Evolutionary conservation across 2,888 invertebrate species (phyloP), one percentile per base, ranked within the genome.

Genomic region (Amblyteles armatorius): DNA sequence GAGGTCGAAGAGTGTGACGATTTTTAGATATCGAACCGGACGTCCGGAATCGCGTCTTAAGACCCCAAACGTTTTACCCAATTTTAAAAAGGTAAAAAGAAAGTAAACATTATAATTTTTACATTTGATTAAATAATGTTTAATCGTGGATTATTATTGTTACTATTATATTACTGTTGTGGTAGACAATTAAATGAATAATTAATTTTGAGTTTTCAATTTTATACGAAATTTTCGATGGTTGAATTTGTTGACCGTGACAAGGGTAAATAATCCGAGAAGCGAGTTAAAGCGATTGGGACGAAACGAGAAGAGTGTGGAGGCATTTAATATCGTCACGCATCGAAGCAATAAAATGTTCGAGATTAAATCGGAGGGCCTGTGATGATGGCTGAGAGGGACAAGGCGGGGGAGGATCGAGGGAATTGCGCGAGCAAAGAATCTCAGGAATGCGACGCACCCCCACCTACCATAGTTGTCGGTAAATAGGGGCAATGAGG

Each of bases 1-100:
- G 68, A 36, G 85, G 60, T 86, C 84, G 87, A 89, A 90, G 89
- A 90, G 89, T 86, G 89, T 88, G 87, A 86, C 89, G 86, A 78
- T 48, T 74, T 67, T 76, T 63, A 55, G 9, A 19, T 9, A 19
- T 36, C 52, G 9, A 77, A 55, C 13, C 52, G 40, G 33, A 5
- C n/a, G n/a, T 52, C 16, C 26, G 22, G 22, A 60, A 52, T 26
- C 52, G 22, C 36, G 65, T 52, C 26, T 29, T 52, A 9, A 29
- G 29, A 33, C 13, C 19, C 11, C 29, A 3, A 29, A 55, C 22
- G 22, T 55, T 55, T 22, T 22, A 57, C 26, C 22, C 9, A 57
- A 3, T 48, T 48, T 48, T 48, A 16, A 48, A 4, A 16, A 13
- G 13, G 13, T 16, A 16, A 48, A 48, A 16, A 16, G 3, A 16